A percentile compares a stretch with the other conserved stretches of the same genome.
These are phyloP conservation scores for Pachycephala philippinensis DNA, from an alignment of 2,113 vertebrate genomes.

Conservation along the genomic window DNA sequence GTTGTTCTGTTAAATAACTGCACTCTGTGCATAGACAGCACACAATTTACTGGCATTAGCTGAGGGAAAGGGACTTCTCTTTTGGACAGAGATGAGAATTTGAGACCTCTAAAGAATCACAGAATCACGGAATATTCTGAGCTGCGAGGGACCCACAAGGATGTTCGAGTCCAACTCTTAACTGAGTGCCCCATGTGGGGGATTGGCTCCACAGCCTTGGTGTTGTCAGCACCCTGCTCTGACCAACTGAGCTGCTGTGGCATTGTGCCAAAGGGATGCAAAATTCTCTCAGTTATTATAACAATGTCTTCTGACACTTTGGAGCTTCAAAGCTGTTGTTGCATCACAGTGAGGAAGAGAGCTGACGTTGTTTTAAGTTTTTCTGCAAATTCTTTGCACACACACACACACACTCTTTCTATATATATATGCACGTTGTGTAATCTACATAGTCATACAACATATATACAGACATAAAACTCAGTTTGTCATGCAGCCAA, in stretches of 20 bases:
- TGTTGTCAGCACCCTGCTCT: background rate
- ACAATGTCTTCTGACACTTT: background rate
- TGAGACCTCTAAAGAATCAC: background rate
- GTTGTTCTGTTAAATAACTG: background rate
- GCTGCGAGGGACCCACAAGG: background rate
- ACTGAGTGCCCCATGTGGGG: background rate
- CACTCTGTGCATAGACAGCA: background rate
- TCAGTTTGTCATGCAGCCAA: background rate
- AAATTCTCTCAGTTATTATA: background rate
- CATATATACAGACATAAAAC: background rate
- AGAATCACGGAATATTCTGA: background rate
- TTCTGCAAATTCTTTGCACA: background rate
- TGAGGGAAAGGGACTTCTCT: background rate
- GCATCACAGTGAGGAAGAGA: background rate
- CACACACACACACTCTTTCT: no score
- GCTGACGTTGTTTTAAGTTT: background rate
- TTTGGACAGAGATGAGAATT: background rate
- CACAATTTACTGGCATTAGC: background rate
- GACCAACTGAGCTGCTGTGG: no score
- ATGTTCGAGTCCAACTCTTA: rapidly evolving
- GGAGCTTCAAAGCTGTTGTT: background rate
- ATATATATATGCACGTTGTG: background rate
- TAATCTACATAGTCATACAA: no score
- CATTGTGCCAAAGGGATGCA: background rate
- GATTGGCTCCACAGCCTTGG: no score